These are phyloP conservation scores for Idaea aversata DNA, from an alignment of 2,888 invertebrate species.

Conservation along the genomic window DNA sequence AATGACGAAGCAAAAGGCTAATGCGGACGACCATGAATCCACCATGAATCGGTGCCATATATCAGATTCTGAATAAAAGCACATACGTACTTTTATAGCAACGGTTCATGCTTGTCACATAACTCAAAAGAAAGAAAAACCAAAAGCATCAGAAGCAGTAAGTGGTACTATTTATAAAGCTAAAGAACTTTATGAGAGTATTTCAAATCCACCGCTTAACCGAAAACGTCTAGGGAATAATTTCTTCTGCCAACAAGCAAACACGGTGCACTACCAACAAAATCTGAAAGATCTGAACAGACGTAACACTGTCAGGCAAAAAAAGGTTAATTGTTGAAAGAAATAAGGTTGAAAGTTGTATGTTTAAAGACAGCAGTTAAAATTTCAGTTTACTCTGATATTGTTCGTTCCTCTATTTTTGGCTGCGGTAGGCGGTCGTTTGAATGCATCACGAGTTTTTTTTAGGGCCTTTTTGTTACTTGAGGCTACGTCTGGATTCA, in stretches of 20 bases:
- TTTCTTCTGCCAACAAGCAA: slow-evolving; percentile 67
- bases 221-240: slow-evolving; percentile 58
- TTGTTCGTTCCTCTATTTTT: slow-evolving; percentile 61
- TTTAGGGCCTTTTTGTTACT: slow-evolving; percentile 64
- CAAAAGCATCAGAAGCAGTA: not conserved
- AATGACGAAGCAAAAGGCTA: too few species aligned
- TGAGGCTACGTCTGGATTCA: slow-evolving; percentile 63
- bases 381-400: slow-evolving; percentile 14
- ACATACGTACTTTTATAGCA: not conserved
- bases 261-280: slow-evolving; percentile 44
- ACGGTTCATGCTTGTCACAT: not conserved
- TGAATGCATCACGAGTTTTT: slow-evolving; percentile 65
- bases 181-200: slow-evolving; percentile 12
- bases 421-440: slow-evolving; percentile 79
- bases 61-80: too few species aligned
- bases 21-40: too few species aligned
- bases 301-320: slow-evolving; percentile 5
- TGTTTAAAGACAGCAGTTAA: slow-evolving; percentile 7
- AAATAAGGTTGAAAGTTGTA: slow-evolving; percentile 17
- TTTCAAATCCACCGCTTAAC: slow-evolving; percentile 54
- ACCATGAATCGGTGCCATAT: too few species aligned
- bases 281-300: slow-evolving; percentile 23
- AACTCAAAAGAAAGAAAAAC: not conserved
- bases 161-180: not conserved
- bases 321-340: not conserved